A percentile compares a stretch with the other conserved stretches of the same genome.
Conservation (phyloP, 2,797 vertebrate species). For the Prionace glauca region DNA sequence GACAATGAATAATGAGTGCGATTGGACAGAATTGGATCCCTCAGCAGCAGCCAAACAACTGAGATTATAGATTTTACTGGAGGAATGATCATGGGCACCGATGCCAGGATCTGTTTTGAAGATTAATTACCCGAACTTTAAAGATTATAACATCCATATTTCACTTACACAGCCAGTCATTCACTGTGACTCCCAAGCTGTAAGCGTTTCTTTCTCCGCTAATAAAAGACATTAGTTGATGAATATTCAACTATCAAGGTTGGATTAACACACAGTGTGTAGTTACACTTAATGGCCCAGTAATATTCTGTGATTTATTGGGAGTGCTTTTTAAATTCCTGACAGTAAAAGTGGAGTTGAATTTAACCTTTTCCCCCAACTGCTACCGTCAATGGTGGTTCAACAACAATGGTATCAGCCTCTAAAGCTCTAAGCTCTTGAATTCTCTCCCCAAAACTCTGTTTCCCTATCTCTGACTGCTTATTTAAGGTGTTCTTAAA, state of each 20-base stretch:
- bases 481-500: not conserved
- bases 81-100: not conserved
- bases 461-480: not conserved
- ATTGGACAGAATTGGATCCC: not conserved
- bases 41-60: not conserved
- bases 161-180: not conserved
- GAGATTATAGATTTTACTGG: not conserved
- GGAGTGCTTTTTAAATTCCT: not conserved
- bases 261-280: not conserved
- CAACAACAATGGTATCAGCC: not conserved
- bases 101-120: not conserved
- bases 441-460: not conserved
- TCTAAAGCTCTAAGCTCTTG: not conserved
- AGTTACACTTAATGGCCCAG: not conserved
- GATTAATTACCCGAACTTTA: not conserved
- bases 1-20: not conserved
- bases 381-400: not conserved
- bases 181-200: not conserved
- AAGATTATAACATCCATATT: not conserved
- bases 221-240: not conserved
- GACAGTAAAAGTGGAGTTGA: not conserved
- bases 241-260: not conserved
- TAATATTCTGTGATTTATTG: not conserved
- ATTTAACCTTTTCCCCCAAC: not conserved
- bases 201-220: not conserved